These are phyloP conservation scores for Trichonephila clavipes DNA, from an alignment of 1,140 invertebrate genomes.

Conservation along the genomic window DNA sequence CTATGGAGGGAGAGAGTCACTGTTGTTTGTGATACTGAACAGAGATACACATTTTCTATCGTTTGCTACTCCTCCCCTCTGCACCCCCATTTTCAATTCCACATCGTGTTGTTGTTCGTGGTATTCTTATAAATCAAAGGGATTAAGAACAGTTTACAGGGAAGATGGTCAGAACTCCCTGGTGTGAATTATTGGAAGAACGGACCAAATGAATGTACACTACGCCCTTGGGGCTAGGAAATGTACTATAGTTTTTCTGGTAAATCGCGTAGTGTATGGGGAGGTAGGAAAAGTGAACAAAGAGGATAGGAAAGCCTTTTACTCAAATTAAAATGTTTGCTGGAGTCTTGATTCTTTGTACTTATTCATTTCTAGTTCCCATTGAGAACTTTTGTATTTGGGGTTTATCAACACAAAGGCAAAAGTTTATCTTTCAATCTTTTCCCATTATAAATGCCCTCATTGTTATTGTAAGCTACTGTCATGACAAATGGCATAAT, in stretches of 20 bases:
- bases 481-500: too few species aligned
- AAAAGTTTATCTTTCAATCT: too few species aligned
- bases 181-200: constrained; percentile 24
- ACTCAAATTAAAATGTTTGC: constrained; percentile 23
- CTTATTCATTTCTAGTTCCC: background rate
- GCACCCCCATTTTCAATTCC: background rate
- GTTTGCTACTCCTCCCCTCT: background rate
- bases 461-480: too few species aligned
- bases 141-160: constrained; percentile 16
- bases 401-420: too few species aligned
- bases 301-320: background rate
- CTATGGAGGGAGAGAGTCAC: background rate
- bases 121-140: constrained; percentile 24
- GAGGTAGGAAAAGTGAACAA: background rate
- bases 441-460: too few species aligned
- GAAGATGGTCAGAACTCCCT: background rate
- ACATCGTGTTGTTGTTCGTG: too few species aligned
- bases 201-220: background rate
- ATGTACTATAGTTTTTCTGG: background rate
- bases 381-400: background rate
- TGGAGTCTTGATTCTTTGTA: background rate
- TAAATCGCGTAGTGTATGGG: too few species aligned
- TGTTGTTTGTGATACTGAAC: constrained; percentile 20
- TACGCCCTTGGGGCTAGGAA: background rate
- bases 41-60: constrained; percentile 19